A percentile compares a stretch with the other conserved stretches of the same genome.
Conservation (phyloP, 2,113 vertebrate genomes). For the Abramis brama region DNA sequence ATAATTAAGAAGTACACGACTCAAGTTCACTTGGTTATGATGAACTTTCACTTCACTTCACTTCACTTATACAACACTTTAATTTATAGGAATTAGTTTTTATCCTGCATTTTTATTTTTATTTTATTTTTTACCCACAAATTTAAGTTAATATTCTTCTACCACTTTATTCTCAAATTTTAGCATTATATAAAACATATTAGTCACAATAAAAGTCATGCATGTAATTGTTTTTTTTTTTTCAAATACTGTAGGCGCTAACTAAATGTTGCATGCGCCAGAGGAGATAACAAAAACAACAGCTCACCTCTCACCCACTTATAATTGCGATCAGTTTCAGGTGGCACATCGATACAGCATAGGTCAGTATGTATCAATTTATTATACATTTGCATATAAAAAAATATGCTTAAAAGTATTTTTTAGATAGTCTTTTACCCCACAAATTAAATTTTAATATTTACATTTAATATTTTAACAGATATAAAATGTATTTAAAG, state of each 20-base stretch:
- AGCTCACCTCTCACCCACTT: not conserved
- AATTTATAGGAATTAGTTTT: no score
- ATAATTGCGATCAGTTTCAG: not conserved
- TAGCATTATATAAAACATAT: not conserved
- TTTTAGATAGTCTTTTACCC: not conserved
- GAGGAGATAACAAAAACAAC: not conserved
- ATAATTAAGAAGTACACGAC: not conserved
- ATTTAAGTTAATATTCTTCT: no score
- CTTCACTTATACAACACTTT: not conserved
- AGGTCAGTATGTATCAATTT: not conserved
- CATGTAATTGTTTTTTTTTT: not conserved
- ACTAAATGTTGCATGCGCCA: not conserved
- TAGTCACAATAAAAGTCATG: not conserved
- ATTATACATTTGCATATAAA: not conserved
- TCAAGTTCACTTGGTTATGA: not conserved
- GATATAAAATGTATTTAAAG: not conserved
- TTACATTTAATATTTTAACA: not conserved
- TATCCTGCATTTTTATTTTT: no score
- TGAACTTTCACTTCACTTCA: not conserved
- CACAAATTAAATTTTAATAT: not conserved
- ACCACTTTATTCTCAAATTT: not conserved
- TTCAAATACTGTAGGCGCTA: not conserved
- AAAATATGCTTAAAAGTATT: not conserved
- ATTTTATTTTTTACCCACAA: no score
- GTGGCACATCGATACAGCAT: not conserved